These are phyloP conservation scores for Bungarus multicinctus DNA, from an alignment of 2,113 vertebrate species.

Conservation along the genomic window DNA sequence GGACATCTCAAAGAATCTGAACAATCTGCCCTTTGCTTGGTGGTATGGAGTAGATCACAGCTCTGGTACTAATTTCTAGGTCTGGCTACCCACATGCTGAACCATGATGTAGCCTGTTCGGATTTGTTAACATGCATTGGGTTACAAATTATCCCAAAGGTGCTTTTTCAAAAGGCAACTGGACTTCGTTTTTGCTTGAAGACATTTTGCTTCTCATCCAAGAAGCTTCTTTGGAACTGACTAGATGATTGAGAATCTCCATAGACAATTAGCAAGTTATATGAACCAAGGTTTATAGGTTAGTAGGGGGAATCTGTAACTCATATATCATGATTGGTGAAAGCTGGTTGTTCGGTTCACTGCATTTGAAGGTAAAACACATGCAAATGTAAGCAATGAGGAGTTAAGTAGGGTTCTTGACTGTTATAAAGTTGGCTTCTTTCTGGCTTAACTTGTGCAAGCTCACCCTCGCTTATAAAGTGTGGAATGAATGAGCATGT, in stretches of 20 bases:
- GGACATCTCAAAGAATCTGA: neutral
- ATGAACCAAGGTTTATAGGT: neutral
- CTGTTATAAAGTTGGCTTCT: neutral
- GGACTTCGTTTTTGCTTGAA: neutral
- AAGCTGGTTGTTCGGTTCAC: neutral
- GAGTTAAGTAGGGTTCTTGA: neutral
- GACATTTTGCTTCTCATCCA: neutral
- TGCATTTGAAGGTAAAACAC: neutral
- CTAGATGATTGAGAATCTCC: neutral
- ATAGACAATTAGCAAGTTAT: neutral
- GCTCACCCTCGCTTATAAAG: neutral
- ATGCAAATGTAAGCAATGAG: neutral
- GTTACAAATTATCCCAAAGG: neutral
- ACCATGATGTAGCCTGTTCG: neutral
- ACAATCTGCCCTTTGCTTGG: neutral
- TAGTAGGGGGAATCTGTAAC: neutral
- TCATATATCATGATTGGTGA: neutral
- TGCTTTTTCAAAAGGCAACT: neutral
- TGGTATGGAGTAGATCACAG: neutral
- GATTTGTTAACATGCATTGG: neutral
- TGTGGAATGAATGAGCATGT: neutral
- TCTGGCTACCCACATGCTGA: neutral
- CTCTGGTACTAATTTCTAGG: neutral
- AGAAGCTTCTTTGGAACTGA: neutral
- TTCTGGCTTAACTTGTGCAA: neutral